Evolutionary conservation across 2,888 invertebrate species (phyloP).

Genomic region (Sinelater perroti): DNA sequence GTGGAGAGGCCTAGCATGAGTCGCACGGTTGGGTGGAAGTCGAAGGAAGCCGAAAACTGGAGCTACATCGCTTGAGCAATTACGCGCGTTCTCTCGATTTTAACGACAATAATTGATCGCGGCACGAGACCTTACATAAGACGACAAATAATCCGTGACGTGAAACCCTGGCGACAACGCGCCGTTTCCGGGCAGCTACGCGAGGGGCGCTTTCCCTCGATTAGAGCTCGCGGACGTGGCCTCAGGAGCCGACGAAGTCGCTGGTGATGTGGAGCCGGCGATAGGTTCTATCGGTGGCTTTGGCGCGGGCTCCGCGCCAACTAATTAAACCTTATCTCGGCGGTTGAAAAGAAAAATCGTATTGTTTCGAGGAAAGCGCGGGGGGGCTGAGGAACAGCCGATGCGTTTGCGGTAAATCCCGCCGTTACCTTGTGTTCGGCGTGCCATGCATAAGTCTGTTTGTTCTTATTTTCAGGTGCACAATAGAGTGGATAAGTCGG

Average conservation of each 20-base stretch:
- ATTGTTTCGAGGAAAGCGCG: not conserved
- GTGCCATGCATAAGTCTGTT: no score
- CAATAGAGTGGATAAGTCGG: no score
- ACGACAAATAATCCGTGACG: conserved; percentile 26
- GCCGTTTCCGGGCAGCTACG: conserved; percentile 20
- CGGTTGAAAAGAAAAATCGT: not conserved
- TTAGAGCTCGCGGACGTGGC: not conserved
- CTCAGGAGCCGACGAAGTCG: no score
- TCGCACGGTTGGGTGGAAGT: conserved; percentile 1
- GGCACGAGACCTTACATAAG: conserved; percentile 26
- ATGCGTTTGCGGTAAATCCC: conserved; percentile 4
- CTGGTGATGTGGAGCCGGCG: no score
- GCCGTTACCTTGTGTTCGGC: no score
- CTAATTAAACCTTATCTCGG: not conserved
- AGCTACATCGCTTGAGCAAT: conserved; percentile 11
- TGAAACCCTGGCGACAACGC: conserved; percentile 19
- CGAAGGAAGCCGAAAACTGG: conserved; percentile 7
- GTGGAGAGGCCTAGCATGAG: no score
- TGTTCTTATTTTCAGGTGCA: no score
- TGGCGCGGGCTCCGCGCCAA: not conserved
- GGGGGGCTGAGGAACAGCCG: not conserved
- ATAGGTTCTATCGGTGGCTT: no score
- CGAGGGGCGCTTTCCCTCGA: not conserved
- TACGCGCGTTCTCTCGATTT: conserved; percentile 16
- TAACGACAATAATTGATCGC: conserved; percentile 31